A percentile compares a stretch with the other conserved stretches of the same genome.
Evolutionary conservation across 2,797 vertebrate genomes (phyloP).

Genomic region (Mastacembelus armatus): DNA sequence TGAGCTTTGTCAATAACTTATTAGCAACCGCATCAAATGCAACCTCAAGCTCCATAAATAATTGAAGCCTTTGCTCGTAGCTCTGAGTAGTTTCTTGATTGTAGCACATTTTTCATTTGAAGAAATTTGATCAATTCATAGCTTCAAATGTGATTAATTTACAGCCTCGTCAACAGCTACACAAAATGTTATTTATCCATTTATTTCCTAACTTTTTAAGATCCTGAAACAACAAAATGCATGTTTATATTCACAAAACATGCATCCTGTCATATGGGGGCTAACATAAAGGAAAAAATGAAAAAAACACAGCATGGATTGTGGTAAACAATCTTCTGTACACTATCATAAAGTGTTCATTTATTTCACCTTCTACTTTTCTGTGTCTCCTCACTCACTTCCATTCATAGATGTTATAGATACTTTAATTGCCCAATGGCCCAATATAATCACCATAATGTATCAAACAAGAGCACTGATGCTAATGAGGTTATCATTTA

Average conservation of each 20-base stretch:
- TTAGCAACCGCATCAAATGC: background rate
- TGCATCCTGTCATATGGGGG: slow-evolving; percentile 1
- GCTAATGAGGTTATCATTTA: slow-evolving; percentile 37
- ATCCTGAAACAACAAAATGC: slow-evolving; percentile 1
- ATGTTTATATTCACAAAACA: too few species aligned
- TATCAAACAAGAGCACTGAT: slow-evolving; percentile 26
- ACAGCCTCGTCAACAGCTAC: slow-evolving; percentile 9
- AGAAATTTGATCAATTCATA: background rate
- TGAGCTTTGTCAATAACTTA: background rate
- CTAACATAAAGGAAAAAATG: slow-evolving; percentile 21
- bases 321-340: slow-evolving; percentile 9
- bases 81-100: background rate
- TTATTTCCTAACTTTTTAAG: background rate
- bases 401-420: slow-evolving; percentile 47
- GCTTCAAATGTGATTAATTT: slow-evolving; percentile 21
- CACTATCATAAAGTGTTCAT: slow-evolving; percentile 1
- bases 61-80: slow-evolving; percentile 4
- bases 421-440: slow-evolving; percentile 31
- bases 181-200: background rate
- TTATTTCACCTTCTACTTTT: slow-evolving; percentile 29
- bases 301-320: slow-evolving; percentile 12
- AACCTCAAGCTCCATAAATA: slow-evolving; percentile 7
- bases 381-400: slow-evolving; percentile 25
- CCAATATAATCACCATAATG: slow-evolving; percentile 19
- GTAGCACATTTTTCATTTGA: background rate